A percentile compares a stretch with the other conserved stretches of the same genome.
These are phyloP conservation scores for Bellardia bayeri DNA, from an alignment of 2,888 invertebrate species.

Conservation along the genomic window DNA sequence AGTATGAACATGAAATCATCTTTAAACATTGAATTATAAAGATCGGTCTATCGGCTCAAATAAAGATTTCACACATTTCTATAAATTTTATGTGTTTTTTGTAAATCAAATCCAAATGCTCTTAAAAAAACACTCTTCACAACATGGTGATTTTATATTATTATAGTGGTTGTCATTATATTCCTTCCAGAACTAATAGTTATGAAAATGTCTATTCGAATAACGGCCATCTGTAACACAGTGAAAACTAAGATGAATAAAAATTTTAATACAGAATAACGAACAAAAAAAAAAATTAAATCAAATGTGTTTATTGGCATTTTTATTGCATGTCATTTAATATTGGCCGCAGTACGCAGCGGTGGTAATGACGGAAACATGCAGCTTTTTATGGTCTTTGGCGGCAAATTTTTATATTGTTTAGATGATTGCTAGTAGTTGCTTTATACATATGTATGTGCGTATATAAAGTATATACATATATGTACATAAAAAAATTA, in stretches of 20 bases:
- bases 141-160: too few relatives aligned
- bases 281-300: slow-evolving; percentile 46
- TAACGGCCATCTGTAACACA: slow-evolving; percentile 15
- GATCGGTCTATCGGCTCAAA: too few relatives aligned
- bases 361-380: slow-evolving; percentile 68
- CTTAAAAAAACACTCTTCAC: too few relatives aligned
- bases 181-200: too few relatives aligned
- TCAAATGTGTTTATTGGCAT: slow-evolving; percentile 71
- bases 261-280: slow-evolving; percentile 29
- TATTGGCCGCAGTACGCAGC: slow-evolving; percentile 63
- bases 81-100: too few relatives aligned
- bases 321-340: slow-evolving; percentile 74
- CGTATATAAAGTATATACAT: background rate
- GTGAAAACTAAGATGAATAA: slow-evolving; percentile 27
- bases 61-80: too few relatives aligned
- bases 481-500: slow-evolving; percentile 35
- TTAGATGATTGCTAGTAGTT: slow-evolving; percentile 70
- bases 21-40: too few relatives aligned
- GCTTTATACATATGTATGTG: slow-evolving; percentile 20
- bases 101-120: too few relatives aligned
- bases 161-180: too few relatives aligned
- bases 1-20: too few relatives aligned
- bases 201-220: slow-evolving; percentile 39
- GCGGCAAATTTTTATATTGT: slow-evolving; percentile 72
- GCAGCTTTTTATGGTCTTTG: slow-evolving; percentile 66